Evolutionary conservation across 2,797 vertebrate species (phyloP).

Genomic region (Cyclura pinguis): DNA sequence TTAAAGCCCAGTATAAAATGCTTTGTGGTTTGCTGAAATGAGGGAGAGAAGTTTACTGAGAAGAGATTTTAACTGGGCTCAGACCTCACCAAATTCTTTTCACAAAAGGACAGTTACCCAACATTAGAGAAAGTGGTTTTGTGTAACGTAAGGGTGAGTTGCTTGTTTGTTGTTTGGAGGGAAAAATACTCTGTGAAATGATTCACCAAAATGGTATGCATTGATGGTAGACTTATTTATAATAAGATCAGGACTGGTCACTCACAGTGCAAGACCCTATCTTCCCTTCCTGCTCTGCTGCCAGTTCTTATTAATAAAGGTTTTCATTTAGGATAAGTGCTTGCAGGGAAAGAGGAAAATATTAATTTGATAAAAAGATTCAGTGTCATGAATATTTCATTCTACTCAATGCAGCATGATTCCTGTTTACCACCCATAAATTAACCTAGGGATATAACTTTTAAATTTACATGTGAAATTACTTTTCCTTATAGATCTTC

Average conservation of each 20-base stretch:
- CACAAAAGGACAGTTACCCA: background rate
- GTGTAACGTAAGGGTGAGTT: background rate
- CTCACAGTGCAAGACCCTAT: background rate
- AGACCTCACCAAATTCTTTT: background rate
- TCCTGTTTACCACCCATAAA: conserved; percentile 52
- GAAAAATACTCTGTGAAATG: background rate
- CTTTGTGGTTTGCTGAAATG: background rate
- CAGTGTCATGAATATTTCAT: conserved; percentile 52
- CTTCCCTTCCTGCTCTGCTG: background rate
- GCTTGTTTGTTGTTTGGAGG: background rate
- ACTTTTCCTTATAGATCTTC: conserved; percentile 47
- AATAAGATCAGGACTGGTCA: conserved; percentile 4
- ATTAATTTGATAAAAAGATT: conserved; percentile 52
- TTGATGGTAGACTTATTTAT: background rate
- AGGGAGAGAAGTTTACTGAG: background rate
- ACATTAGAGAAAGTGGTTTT: background rate
- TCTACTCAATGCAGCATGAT: conserved; percentile 38
- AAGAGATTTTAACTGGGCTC: background rate
- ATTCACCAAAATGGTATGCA: background rate
- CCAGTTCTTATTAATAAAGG: conserved; percentile 31
- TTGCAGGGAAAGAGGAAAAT: conserved; percentile 34
- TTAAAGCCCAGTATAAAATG: background rate
- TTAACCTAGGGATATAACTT: conserved; percentile 52
- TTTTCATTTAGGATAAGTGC: conserved; percentile 29
- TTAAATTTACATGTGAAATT: conserved; percentile 52